These are phyloP conservation scores for Cercocebus atys DNA, from an alignment of 2,113 vertebrate genomes.

Conservation along the genomic window DNA sequence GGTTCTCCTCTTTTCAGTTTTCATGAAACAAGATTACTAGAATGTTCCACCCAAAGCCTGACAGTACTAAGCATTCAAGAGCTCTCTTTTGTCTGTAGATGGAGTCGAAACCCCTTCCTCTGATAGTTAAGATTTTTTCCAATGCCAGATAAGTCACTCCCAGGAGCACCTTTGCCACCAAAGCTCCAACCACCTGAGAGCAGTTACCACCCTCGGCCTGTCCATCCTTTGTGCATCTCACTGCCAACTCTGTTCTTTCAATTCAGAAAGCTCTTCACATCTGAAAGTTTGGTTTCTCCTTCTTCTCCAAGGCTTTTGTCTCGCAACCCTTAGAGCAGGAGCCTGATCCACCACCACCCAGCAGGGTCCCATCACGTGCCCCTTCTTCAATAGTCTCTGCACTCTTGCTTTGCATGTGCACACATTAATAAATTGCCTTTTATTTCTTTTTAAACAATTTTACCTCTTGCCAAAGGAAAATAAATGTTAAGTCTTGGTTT, in stretches of 20 bases:
- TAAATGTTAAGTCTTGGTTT: neutral
- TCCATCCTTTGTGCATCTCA: no score
- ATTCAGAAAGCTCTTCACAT: neutral
- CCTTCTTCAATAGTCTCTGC: neutral
- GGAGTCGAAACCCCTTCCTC: neutral
- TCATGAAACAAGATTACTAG: neutral
- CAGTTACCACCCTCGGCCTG: no score
- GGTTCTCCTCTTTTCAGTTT: neutral
- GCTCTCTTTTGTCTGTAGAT: rapidly evolving
- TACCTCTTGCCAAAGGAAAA: conserved; percentile 29
- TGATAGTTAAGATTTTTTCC: neutral
- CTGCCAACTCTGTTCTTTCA: neutral
- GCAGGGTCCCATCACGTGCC: rapidly evolving
- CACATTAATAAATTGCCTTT: neutral
- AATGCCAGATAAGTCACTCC: neutral
- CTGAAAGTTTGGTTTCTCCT: neutral
- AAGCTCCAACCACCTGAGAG: neutral
- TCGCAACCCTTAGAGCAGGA: neutral
- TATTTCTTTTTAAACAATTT: neutral
- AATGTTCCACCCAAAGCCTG: neutral
- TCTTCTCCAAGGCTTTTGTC: no score
- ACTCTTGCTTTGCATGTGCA: neutral
- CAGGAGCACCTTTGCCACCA: neutral
- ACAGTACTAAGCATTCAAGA: neutral
- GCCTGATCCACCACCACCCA: neutral